Percentiles rank a stretch among this genome's conserved stretches.
Evolutionary conservation across 2,888 invertebrate genomes (phyloP).

Genomic region (Sturmia bella): DNA sequence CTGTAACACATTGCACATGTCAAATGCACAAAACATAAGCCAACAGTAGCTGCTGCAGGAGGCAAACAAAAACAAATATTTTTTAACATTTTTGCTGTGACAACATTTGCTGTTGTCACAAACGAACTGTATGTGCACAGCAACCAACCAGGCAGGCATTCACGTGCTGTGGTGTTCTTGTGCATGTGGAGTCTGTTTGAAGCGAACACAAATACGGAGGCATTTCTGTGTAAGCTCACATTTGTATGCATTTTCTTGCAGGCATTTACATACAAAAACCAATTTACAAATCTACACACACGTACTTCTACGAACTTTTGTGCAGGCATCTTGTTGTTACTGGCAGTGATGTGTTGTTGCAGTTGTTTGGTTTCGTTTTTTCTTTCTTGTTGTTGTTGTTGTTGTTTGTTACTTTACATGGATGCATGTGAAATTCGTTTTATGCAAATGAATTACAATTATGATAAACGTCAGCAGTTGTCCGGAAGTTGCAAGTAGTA

Average conservation of each 20-base stretch:
- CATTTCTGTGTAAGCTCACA: constrained; percentile 9
- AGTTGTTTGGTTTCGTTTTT: background rate
- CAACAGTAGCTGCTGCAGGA: constrained; percentile 50
- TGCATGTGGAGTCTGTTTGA: constrained; percentile 13
- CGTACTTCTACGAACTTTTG: too few species aligned
- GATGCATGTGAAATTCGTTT: constrained; percentile 68
- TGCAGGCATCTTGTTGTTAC: constrained; percentile 19
- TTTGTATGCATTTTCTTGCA: constrained; percentile 39
- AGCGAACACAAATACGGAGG: constrained; percentile 5
- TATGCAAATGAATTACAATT: constrained; percentile 80
- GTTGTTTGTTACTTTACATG: constrained; percentile 73
- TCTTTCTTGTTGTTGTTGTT: background rate
- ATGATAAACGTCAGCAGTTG: constrained; percentile 81
- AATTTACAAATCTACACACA: constrained; percentile 17
- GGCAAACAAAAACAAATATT: constrained; percentile 27
- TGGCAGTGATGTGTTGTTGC: background rate
- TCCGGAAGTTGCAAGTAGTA: constrained; percentile 78
- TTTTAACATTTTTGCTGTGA: constrained; percentile 73
- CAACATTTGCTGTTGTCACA: constrained; percentile 71
- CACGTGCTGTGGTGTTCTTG: constrained; percentile 3
- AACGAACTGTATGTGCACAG: constrained; percentile 37
- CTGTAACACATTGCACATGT: constrained; percentile 20
- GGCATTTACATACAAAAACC: constrained; percentile 36
- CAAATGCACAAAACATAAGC: constrained; percentile 51
- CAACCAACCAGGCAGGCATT: constrained; percentile 3